Base-by-base conservation (phyloP, 2,797 vertebrate genomes). In the Diceros bicornis region DNA sequence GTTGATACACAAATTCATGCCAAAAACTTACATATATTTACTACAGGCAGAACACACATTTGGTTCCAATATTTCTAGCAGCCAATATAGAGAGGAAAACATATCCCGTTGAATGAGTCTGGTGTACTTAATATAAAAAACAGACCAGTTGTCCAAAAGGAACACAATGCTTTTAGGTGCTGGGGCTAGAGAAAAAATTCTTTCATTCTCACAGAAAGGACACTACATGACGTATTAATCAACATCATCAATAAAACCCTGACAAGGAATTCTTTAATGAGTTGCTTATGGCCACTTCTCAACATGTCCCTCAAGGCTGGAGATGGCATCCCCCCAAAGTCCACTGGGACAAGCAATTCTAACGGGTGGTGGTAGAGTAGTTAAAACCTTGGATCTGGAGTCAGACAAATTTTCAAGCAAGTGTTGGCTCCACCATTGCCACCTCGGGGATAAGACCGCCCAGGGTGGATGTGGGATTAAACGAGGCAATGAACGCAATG, bases 51-150 rank as follows among this genome's bases (percentile, higher is more conserved):
- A 82, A 55, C 18, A 41, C 2, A 20, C 3, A 41, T 66, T 61
- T 66, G 59, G 29, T 37, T 91, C 71, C 27, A 68, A 57, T 62
- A 34, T 83, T 91, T 93, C 52, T 17, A 61, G 18, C 21, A 92
- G 88, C 41, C 68, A 72, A 4, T 8, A n/a, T n/a, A 47, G 59
- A 64, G 88, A 96, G 61, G 68, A 95, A 96, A 91, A 77, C 55
- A 77, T 41, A 84, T 13, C 18, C 47, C 88, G 23, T 0, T 57
- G 64, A 87, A 66, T 66, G 71, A 84, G 77, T 52, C 64, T 89
- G 34, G 10, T 34, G 12, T 74, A 17, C 34, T 20, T 32, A 47
- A 55, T 61, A 85, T 25, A 72, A 96, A 81, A 83, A 64, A 41
- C 68, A 79, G 77, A 79, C 9, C 7, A 52, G 10, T 10, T 55